Evolutionary conservation across 2,888 invertebrate genomes (phyloP).

Genomic region (Chymomyza procnemis): DNA sequence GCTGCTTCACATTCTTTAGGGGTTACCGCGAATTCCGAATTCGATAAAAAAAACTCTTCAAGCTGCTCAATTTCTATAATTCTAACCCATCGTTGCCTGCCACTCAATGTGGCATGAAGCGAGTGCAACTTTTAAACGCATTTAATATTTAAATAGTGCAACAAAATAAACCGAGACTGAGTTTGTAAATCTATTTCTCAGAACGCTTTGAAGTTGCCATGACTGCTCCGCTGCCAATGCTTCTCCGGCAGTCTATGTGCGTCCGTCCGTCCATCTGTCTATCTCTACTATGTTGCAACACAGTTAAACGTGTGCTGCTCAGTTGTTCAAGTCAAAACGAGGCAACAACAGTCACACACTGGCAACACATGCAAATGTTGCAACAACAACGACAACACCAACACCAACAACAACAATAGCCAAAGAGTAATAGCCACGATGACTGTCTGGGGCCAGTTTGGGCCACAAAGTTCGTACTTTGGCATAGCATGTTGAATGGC

Average conservation of each 20-base stretch:
- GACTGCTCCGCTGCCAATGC: too few species aligned
- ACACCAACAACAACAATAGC: not conserved
- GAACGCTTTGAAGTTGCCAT: not conserved
- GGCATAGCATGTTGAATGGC: conserved; percentile 26
- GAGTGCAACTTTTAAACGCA: conserved; percentile 42
- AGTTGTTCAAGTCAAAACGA: conserved; percentile 2
- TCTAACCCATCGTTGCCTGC: not conserved
- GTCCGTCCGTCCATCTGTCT: not conserved
- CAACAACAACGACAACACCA: not conserved
- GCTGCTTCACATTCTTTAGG: too few species aligned
- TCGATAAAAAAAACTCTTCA: too few species aligned
- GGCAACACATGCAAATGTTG: not conserved
- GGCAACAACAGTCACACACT: not conserved
- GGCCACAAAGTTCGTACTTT: conserved; percentile 54
- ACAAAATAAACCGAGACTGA: conserved; percentile 8
- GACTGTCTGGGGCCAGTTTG: not conserved
- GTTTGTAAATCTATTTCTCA: not conserved
- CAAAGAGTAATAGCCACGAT: not conserved
- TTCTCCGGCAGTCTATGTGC: not conserved
- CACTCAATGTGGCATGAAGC: conserved; percentile 10
- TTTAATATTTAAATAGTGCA: conserved; percentile 43
- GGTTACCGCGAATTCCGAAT: too few species aligned
- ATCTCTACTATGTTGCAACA: not conserved
- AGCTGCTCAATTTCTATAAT: not conserved
- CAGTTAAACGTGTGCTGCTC: not conserved